These are phyloP conservation scores for Platysternon megacephalum DNA, from an alignment of 2,113 vertebrate genomes.

Conservation along the genomic window DNA sequence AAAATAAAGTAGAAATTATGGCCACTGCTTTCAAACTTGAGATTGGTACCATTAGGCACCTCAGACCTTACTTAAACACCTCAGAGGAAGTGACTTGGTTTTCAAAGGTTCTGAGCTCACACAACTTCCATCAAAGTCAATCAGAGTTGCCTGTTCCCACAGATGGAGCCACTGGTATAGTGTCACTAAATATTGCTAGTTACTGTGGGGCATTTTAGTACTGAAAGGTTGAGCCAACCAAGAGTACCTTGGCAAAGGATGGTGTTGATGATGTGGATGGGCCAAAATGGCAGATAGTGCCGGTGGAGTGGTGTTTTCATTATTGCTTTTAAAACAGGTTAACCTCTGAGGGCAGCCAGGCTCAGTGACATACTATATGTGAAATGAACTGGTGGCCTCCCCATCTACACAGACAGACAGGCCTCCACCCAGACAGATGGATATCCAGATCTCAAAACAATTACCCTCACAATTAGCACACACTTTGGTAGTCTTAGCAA, in stretches of 20 bases:
- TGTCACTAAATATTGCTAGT: not conserved
- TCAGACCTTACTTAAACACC: not conserved
- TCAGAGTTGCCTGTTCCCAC: not conserved
- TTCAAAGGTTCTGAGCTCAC: not conserved
- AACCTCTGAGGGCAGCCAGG: not conserved
- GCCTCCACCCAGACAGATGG: not conserved
- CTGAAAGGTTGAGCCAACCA: not conserved
- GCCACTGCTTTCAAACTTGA: not conserved
- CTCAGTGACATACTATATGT: not conserved
- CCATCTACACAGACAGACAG: not conserved
- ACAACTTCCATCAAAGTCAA: not conserved
- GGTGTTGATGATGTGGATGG: not conserved
- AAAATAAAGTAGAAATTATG: constrained; percentile 2
- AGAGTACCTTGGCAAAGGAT: not conserved
- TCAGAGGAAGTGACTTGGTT: not conserved
- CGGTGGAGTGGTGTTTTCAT: not conserved
- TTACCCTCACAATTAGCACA: not conserved
- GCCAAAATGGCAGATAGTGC: not conserved
- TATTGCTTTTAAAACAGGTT: not conserved
- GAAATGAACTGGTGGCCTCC: not conserved
- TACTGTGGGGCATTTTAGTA: not conserved
- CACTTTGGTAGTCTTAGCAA: not conserved
- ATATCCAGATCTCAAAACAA: not conserved
- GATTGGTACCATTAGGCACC: not conserved
- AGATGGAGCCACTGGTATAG: not conserved